phyloP scores from a whole-genome alignment of 1,140 invertebrate genomes.

The Cardiocondyla obscurior region DNA sequence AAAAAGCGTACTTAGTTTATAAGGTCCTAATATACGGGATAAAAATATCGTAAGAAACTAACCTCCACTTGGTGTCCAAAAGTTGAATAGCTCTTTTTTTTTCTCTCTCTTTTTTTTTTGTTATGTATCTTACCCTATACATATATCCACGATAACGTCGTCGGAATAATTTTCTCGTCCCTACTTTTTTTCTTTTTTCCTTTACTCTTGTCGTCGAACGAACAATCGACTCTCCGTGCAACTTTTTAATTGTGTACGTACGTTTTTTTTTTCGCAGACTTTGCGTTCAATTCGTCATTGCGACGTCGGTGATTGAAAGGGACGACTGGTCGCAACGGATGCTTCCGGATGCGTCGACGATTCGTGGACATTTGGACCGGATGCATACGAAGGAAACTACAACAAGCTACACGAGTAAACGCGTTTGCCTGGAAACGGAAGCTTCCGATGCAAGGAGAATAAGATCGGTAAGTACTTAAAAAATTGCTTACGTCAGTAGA shows the following conservation, averaged over 20 bases:
- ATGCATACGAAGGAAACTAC: background rate
- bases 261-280: slow-evolving; percentile 14
- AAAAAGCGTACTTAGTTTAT: too few relatives aligned
- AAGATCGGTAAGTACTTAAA: background rate
- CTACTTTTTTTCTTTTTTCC: background rate
- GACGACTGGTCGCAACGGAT: slow-evolving; percentile 15
- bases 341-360: background rate
- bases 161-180: background rate
- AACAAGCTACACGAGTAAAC: background rate
- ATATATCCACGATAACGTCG: background rate
- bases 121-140: slow-evolving; percentile 18
- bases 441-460: background rate
- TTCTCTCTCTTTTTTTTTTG: slow-evolving; percentile 5
- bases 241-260: background rate
- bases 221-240: background rate
- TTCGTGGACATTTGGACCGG: slow-evolving; percentile 41
- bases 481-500: background rate
- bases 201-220: background rate
- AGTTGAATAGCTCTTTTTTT: slow-evolving; percentile 31
- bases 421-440: background rate
- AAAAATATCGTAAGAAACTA: slow-evolving; percentile 55
- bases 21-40: slow-evolving; percentile 37
- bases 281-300: background rate
- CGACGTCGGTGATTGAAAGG: background rate
- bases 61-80: slow-evolving; percentile 34